A percentile compares a stretch with the other conserved stretches of the same genome.
phyloP scores from a whole-genome alignment of 2,113 vertebrate species.

The Paratilapia polleni region DNA sequence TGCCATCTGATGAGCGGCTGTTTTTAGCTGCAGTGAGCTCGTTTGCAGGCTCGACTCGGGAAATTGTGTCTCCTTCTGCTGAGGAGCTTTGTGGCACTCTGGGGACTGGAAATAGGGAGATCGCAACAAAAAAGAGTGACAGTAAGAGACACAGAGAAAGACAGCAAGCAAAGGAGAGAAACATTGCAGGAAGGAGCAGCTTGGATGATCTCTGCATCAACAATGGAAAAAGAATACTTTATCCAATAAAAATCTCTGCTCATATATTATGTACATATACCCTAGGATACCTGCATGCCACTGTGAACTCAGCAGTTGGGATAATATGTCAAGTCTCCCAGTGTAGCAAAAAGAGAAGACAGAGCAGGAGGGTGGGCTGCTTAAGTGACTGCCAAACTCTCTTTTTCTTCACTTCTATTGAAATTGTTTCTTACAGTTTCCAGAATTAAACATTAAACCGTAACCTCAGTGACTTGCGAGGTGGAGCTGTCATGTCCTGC shows the following conservation, averaged over 20 bases:
- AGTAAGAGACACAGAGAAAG: constrained; percentile 17
- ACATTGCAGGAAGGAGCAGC: constrained; percentile 12
- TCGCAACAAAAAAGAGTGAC: constrained; percentile 50
- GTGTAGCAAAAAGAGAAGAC: constrained; percentile 6
- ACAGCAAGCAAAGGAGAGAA: not conserved
- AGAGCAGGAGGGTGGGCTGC: constrained; percentile 3
- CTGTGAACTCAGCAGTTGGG: constrained; percentile 41
- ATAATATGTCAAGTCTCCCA: constrained; percentile 25
- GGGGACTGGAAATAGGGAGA: constrained; percentile 58
- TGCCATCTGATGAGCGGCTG: constrained; percentile 53
- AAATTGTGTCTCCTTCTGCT: constrained; percentile 54
- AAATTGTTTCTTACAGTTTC: constrained; percentile 1
- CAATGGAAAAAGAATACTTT: constrained; percentile 26
- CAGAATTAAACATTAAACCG: not conserved
- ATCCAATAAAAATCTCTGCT: constrained; percentile 58
- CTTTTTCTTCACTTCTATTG: not conserved
- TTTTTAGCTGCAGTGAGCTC: constrained; percentile 69
- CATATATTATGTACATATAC: constrained; percentile 50
- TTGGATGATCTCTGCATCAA: constrained; percentile 33
- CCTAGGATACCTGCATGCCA: constrained; percentile 28
- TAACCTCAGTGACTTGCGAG: constrained; percentile 2
- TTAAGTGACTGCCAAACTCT: not conserved
- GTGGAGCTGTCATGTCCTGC: constrained; percentile 1
- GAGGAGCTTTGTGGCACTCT: constrained; percentile 60
- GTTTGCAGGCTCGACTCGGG: constrained; percentile 52